Conservation (phyloP, 2,797 vertebrate genomes). For the Orientallactaga sibirica region DNA sequence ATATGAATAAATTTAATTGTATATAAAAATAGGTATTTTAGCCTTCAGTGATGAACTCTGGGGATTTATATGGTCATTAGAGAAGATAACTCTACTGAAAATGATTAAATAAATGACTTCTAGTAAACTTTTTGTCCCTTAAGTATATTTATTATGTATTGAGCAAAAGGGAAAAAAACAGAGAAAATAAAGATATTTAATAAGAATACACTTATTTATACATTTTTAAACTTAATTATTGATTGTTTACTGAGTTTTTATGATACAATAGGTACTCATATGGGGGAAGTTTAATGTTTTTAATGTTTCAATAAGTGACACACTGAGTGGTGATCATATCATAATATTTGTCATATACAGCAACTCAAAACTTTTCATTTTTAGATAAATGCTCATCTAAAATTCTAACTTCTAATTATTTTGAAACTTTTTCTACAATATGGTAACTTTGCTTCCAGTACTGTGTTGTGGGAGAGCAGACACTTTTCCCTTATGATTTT, state of each 20-base stretch:
- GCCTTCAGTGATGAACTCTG: slow-evolving; percentile 11
- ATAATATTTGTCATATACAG: neutral
- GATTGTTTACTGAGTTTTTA: neutral
- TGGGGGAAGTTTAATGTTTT: neutral
- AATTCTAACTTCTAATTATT: neutral
- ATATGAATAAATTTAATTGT: slow-evolving; percentile 38
- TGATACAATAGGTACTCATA: neutral
- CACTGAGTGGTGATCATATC: neutral
- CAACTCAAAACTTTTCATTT: neutral
- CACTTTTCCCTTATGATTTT: neutral
- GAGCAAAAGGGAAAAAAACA: neutral
- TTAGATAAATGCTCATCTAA: neutral
- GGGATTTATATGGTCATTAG: slow-evolving; percentile 43
- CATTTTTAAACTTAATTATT: neutral
- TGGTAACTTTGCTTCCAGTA: neutral
- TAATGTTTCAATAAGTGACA: neutral
- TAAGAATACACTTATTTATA: neutral
- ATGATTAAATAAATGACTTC: slow-evolving; percentile 44
- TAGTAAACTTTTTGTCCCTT: neutral
- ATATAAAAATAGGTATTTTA: slow-evolving; percentile 1
- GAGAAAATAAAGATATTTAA: neutral
- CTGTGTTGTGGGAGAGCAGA: neutral
- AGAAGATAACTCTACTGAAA: slow-evolving; percentile 37
- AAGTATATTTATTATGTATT: neutral
- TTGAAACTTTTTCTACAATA: neutral